A percentile compares a stretch with the other conserved stretches of the same genome.
These are phyloP conservation scores for Pseudachorutes palmiensis DNA, from an alignment of 1,140 invertebrate species.

Conservation along the genomic window DNA sequence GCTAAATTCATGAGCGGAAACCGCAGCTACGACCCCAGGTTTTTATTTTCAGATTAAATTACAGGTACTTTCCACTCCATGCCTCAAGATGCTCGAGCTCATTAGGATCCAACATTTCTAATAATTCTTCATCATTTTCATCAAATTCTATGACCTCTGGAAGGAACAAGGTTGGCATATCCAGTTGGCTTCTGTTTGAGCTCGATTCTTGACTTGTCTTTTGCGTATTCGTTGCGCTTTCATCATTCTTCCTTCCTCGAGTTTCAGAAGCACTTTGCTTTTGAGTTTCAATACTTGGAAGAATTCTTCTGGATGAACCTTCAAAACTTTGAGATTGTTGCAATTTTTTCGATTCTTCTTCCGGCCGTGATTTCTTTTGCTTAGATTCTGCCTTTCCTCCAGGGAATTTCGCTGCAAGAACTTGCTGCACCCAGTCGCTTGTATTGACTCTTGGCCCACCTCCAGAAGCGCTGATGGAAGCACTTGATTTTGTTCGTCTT, in stretches of 20 bases:
- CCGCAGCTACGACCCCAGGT: too few species aligned
- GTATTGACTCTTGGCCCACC: neutral
- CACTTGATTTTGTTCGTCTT: neutral
- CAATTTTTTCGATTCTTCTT: neutral
- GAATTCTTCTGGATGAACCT: too few species aligned
- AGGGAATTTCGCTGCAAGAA: neutral
- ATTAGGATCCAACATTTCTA: neutral
- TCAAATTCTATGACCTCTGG: constrained; percentile 11
- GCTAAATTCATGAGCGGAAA: too few species aligned
- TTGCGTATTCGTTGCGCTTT: too few species aligned
- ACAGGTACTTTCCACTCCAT: constrained; percentile 24
- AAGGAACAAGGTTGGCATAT: too few species aligned
- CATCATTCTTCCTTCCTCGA: neutral
- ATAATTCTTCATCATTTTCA: constrained; percentile 14
- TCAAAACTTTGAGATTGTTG: neutral
- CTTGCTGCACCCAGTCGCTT: neutral
- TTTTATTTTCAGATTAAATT: too few species aligned
- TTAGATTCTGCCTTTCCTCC: neutral
- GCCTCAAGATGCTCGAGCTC: constrained; percentile 18
- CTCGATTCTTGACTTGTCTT: too few species aligned
- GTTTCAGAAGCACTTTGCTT: too few species aligned
- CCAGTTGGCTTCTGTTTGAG: too few species aligned
- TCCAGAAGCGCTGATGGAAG: neutral
- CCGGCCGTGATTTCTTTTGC: neutral
- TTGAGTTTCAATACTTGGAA: too few species aligned